Evolutionary conservation across 2,113 vertebrate species (phyloP).

Genomic region (Entosphenus tridentatus): DNA sequence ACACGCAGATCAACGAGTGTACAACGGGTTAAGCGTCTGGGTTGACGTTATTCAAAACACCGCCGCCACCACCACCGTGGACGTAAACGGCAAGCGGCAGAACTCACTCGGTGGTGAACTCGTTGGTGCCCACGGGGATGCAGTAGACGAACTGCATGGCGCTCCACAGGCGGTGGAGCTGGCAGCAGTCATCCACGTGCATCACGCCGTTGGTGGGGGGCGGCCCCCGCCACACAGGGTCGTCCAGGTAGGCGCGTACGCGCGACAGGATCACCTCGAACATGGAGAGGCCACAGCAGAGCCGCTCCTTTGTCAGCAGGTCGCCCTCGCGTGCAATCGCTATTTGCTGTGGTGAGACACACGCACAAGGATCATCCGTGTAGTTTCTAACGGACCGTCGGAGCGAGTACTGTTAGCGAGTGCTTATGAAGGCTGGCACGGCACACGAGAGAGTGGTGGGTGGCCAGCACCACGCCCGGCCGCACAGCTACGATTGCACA

Average conservation of each 20-base stretch:
- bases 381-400: too few species aligned
- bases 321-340: constrained; percentile 54
- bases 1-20: too few species aligned
- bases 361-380: too few species aligned
- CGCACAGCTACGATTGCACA: too few species aligned
- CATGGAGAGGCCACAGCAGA: constrained; percentile 61
- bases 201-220: constrained; percentile 59
- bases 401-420: too few species aligned
- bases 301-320: constrained; percentile 52
- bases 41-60: background rate
- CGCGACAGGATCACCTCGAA: constrained; percentile 53
- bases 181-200: constrained; percentile 60
- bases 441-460: too few species aligned
- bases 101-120: constrained; percentile 60
- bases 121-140: constrained; percentile 52
- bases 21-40: too few species aligned
- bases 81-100: background rate
- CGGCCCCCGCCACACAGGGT: constrained; percentile 52
- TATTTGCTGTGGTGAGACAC: constrained; percentile 31
- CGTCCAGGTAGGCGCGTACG: constrained; percentile 44
- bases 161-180: constrained; percentile 59
- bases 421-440: too few species aligned
- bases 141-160: constrained; percentile 75
- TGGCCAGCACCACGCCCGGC: too few species aligned
- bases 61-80: background rate